Evolutionary conservation across 2,888 invertebrate species (phyloP).

Genomic region (Plusia festucae): DNA sequence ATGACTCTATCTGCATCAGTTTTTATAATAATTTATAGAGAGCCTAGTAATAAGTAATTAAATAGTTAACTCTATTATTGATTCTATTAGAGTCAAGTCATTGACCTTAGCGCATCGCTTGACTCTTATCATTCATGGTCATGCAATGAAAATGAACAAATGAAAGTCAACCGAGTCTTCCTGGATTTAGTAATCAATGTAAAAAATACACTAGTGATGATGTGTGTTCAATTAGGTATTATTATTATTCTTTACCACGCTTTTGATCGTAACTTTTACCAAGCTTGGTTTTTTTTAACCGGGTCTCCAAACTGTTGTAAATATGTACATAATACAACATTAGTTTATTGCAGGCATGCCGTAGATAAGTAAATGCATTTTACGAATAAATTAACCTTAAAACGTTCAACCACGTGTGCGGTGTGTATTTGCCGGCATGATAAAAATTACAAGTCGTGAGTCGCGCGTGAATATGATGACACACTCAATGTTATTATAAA

Average conservation of each 20-base stretch:
- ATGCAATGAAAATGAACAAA: neutral
- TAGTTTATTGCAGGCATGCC: neutral
- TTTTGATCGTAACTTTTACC: no score
- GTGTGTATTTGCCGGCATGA: constrained; percentile 23
- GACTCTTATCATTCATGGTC: constrained; percentile 12
- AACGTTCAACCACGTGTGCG: constrained; percentile 33
- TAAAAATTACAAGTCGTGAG: neutral
- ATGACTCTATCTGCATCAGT: neutral
- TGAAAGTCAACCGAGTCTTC: constrained; percentile 15
- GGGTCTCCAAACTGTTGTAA: no score
- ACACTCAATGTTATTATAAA: constrained; percentile 8
- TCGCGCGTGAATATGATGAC: constrained; percentile 20
- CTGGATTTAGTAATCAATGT: neutral
- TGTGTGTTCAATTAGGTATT: no score
- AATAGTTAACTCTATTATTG: neutral
- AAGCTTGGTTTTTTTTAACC: no score
- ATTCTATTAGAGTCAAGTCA: constrained; percentile 40
- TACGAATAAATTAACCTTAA: constrained; percentile 38
- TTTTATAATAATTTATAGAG: no score
- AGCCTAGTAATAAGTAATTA: no score
- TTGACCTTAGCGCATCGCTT: constrained; percentile 34
- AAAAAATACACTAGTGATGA: neutral
- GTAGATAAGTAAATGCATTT: neutral
- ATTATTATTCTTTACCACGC: no score
- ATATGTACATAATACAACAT: no score